Base-by-base conservation (phyloP, 1,140 invertebrate species). In the Coenobita brevimanus region DNA sequence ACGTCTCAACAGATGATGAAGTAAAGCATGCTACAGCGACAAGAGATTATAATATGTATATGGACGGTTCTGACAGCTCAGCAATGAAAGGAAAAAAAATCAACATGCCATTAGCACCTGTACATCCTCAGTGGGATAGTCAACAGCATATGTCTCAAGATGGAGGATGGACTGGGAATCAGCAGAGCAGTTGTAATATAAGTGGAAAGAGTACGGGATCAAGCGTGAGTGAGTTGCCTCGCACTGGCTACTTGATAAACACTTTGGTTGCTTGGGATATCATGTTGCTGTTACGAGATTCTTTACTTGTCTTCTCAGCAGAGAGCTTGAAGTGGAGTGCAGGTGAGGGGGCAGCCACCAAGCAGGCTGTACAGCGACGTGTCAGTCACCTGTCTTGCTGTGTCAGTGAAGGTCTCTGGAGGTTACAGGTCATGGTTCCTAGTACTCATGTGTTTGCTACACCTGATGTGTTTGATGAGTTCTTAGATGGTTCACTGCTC, bases 231-330 rank as follows among this genome's bases (percentile, higher is more conserved):
- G 85, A 87, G 30, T 64, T 87, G 8, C 85, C 85, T 17, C 76
- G 78, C 43, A 87, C 85, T 27, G 85, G 85, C 27, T 87, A 80
- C 76, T 24, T 87, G 24, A 87, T 87, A 46, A 87, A 87, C 38
- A 64, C 85, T 13, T 36, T 87, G 27, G 85, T 87, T 33, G 85
- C 85, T 30, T 87, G 85, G 85, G 85, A 87, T 41, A 80, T 87
- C 30, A n/a, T 87, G 67, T n/a, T 87, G 27, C 50, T 87, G 21
- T 62, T 87, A 21, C 64, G 67, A 13, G 85, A 87, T n/a, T 69
- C 67, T 6, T 30, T 87, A 15, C 54, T 87, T 6, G n/a, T 50
- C 6, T 50, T 38, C 33, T 41, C 76, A 38, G 60, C 76, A 3
- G 41, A 80, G 46, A 54, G n/a, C 0, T 87, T 54, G 46, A 71